Evolutionary conservation across 2,797 vertebrate genomes (phyloP).

Genomic region (Hydrophis major): DNA sequence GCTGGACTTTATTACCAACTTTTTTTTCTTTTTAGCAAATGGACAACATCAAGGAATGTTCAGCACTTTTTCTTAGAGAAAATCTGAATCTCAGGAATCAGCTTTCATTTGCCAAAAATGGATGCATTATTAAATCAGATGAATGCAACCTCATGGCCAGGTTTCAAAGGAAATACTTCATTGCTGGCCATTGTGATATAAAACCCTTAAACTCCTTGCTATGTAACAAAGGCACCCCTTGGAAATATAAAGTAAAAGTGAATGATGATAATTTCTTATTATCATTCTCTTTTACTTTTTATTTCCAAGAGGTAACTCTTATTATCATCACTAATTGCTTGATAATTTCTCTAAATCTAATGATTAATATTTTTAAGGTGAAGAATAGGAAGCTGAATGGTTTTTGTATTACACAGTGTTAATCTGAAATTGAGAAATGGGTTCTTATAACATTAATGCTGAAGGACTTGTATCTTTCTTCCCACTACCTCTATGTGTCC

Average conservation of each 20-base stretch:
- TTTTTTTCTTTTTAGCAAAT: not conserved
- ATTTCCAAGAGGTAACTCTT: not conserved
- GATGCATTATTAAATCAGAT: not conserved
- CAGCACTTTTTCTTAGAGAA: not conserved
- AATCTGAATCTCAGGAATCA: not conserved
- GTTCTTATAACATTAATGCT: not conserved
- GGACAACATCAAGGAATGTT: not conserved
- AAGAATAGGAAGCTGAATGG: not conserved
- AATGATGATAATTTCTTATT: not conserved
- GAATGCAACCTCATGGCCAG: not conserved
- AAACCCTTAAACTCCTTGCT: not conserved
- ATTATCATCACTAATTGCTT: not conserved
- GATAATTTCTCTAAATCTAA: not conserved
- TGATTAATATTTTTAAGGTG: not conserved
- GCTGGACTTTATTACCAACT: not conserved
- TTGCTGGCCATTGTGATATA: not conserved
- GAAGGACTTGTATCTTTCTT: not conserved
- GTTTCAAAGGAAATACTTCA: not conserved
- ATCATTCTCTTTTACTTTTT: not conserved
- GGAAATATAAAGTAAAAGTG: not conserved
- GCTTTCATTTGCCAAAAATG: not conserved
- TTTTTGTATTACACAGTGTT: not conserved
- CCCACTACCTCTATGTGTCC: not conserved
- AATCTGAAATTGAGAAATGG: not conserved
- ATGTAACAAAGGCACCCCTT: not conserved